These are phyloP conservation scores for Myoxocephalus aenaeus DNA, from an alignment of 2,797 vertebrate genomes.

Conservation along the genomic window DNA sequence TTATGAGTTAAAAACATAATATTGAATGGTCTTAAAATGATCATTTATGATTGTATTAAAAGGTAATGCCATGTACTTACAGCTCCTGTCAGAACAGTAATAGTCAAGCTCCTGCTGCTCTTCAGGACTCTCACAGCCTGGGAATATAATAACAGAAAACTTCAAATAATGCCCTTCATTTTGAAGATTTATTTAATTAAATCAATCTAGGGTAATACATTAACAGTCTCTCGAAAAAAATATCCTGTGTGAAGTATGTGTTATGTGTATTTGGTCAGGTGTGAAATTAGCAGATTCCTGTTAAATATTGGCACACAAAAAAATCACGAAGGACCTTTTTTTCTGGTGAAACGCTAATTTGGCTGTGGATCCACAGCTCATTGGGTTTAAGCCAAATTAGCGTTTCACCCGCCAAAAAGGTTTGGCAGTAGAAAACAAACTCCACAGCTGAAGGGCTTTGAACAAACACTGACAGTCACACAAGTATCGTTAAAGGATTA, in stretches of 20 bases:
- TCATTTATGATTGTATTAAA: not conserved
- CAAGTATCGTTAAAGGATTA: no score
- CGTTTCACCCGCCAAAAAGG: not conserved
- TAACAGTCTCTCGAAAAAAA: not conserved
- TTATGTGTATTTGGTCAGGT: not conserved
- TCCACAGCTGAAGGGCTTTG: not conserved
- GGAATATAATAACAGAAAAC: conserved; percentile 22
- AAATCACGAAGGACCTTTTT: not conserved
- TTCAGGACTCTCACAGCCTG: conserved; percentile 95
- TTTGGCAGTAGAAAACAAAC: not conserved
- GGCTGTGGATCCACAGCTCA: conserved; percentile 4
- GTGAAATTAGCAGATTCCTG: not conserved
- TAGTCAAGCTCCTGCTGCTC: conserved; percentile 94
- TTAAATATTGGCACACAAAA: not conserved
- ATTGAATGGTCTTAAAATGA: not conserved
- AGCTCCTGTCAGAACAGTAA: conserved; percentile 93
- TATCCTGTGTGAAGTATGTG: not conserved
- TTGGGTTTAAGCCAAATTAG: not conserved
- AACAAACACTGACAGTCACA: conserved; percentile 16
- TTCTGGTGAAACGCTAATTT: conserved; percentile 4
- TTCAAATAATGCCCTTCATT: not conserved
- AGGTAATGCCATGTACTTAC: conserved; percentile 85
- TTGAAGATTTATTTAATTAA: not conserved
- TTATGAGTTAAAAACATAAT: not conserved
- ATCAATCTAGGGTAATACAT: not conserved